phyloP scores from a whole-genome alignment of 2,113 vertebrate species.

The Enhydra lutris region DNA sequence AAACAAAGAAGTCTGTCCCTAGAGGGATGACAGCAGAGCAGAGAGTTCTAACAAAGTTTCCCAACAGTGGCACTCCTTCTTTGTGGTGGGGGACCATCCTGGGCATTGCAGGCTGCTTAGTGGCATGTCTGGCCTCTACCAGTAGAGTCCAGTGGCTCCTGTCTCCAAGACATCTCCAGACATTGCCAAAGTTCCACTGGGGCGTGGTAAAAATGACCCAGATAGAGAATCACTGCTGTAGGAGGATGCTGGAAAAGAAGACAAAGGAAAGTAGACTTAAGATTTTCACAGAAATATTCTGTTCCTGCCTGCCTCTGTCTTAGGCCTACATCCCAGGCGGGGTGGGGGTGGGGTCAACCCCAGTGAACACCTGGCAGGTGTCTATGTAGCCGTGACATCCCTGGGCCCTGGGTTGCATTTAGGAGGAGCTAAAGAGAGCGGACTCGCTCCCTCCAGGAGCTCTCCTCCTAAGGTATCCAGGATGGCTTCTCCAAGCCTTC shows the following conservation, averaged over 20 bases:
- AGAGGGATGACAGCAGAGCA: background rate
- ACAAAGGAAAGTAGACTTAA: background rate
- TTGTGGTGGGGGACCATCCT: background rate
- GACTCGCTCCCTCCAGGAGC: background rate
- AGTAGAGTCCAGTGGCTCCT: background rate
- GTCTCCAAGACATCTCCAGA: background rate
- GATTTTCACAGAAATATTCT: background rate
- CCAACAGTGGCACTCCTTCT: background rate
- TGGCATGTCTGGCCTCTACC: background rate
- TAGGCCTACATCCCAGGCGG: background rate
- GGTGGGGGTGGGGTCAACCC: background rate
- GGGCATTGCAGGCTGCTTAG: background rate
- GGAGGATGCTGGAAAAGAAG: background rate
- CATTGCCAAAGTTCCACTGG: background rate
- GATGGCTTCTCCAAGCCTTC: background rate
- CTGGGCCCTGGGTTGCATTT: background rate
- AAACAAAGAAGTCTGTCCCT: background rate
- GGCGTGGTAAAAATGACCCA: background rate
- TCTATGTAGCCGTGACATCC: fast-evolving
- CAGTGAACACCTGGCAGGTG: background rate
- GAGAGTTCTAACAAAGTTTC: background rate
- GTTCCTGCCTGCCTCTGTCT: background rate
- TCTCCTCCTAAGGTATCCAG: background rate
- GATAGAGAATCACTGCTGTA: background rate
- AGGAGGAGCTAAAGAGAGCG: background rate